Evolutionary conservation across 2,113 vertebrate genomes (phyloP).

Genomic region (Telmatochromis bifrenatus): DNA sequence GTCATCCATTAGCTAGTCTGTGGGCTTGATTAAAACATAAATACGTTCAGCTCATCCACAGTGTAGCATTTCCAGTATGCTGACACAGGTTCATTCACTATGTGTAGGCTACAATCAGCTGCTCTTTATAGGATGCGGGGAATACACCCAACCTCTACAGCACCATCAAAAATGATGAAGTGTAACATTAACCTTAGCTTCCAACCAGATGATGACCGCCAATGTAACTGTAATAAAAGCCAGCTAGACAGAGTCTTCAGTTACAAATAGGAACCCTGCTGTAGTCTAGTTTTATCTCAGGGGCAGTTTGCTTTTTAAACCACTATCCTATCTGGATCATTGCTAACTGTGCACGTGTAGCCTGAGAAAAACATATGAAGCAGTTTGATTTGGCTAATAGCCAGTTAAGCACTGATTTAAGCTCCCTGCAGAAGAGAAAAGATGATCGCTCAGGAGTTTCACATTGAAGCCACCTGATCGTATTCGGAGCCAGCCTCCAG

Average conservation of each 20-base stretch:
- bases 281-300: background rate
- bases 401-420: background rate
- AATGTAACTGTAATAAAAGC: background rate
- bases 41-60: background rate
- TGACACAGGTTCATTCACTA: background rate
- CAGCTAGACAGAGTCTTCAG: background rate
- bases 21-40: background rate
- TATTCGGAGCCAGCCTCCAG: slow-evolving; percentile 92
- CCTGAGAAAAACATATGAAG: background rate
- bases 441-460: background rate
- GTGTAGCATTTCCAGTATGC: background rate
- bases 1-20: background rate
- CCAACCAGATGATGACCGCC: background rate
- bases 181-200: background rate
- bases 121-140: background rate
- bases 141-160: background rate
- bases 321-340: background rate
- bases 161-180: background rate
- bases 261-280: background rate
- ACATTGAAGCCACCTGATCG: slow-evolving; percentile 79
- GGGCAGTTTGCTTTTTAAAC: background rate
- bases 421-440: background rate
- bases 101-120: background rate
- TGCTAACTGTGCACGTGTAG: background rate
- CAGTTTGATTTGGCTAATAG: background rate